Conservation (phyloP, 2,113 vertebrate species). For the Hippocampus guttulatus region DNA sequence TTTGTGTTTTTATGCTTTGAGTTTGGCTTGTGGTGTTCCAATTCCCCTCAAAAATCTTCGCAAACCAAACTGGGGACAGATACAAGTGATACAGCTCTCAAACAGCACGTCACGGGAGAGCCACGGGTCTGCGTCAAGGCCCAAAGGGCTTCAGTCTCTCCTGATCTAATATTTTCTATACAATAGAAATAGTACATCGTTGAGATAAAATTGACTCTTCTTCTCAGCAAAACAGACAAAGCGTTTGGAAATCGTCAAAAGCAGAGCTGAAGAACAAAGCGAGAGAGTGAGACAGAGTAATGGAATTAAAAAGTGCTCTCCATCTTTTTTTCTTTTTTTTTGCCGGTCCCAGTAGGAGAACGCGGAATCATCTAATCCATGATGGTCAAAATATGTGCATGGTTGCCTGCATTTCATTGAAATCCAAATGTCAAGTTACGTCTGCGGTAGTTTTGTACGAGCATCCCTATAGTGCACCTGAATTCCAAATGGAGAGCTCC, state of each 20-base stretch:
- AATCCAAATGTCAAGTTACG: constrained; percentile 57
- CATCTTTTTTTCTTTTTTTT: constrained; percentile 42
- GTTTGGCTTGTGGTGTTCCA: constrained; percentile 56
- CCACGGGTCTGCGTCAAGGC: constrained; percentile 64
- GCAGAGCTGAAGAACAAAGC: constrained; percentile 57
- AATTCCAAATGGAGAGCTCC: constrained; percentile 47
- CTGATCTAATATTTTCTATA: constrained; percentile 72
- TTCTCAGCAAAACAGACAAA: constrained; percentile 57
- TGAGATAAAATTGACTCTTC: constrained; percentile 71
- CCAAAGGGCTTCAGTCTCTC: constrained; percentile 61
- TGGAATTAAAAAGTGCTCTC: constrained; percentile 49
- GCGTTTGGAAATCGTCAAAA: constrained; percentile 60
- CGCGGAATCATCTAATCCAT: constrained; percentile 51
- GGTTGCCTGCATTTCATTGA: constrained; percentile 46
- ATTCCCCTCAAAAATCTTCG: constrained; percentile 65
- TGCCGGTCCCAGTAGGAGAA: constrained; percentile 53
- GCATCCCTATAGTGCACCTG: constrained; percentile 50
- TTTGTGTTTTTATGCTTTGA: constrained; percentile 52
- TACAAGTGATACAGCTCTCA: constrained; percentile 65
- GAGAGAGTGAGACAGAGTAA: constrained; percentile 16
- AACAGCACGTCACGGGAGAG: constrained; percentile 62
- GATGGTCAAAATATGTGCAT: constrained; percentile 53
- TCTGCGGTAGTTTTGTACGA: constrained; percentile 52
- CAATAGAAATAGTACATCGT: constrained; percentile 73
- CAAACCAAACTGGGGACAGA: constrained; percentile 66